Base-by-base conservation (phyloP, 2,888 invertebrate genomes). In the Hymenopus coronatus region DNA sequence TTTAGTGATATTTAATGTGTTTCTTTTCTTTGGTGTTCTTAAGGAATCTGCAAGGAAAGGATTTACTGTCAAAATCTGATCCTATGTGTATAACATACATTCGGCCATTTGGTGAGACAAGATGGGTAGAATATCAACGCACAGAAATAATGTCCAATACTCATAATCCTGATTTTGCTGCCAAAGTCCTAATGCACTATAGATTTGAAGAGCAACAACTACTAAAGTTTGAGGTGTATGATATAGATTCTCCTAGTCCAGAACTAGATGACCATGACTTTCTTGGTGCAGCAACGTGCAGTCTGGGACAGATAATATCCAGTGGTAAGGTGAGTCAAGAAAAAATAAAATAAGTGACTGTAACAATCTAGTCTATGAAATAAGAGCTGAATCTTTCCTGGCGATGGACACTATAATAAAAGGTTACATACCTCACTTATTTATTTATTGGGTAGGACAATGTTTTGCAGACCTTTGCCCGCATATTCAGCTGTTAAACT, bases 161-260 rank as follows among this genome's bases (percentile, higher is more conserved):
- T 28, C 92, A 94, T 85, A 93, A 94, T 91, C 94, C 94, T 2
- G 93, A 94, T 91, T 94, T 95, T 94, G 94, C 94, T 3, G 94
- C 92, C 28, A 94, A 94, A 92, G 94, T 95, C 91, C 92, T 93
- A 15, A 91, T 95, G 82, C 93, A 94, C 83, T 95, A 95, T 91
- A 93, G 93, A 90, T 95, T 95, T 92, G 95, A 95, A 91, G 94
- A 94, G 91, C 94, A 94, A 88, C 95, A 95, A 91, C 92, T 94
- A 14, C 91, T 95, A 15, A 93, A 93, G 91, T 94, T 95, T 92
- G 94, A 94, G 91, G 92, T 93, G 0, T 93, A 93, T 90, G 93
- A 94, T 91, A 91, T 93, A 88, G 93, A 94, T 90, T 92, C 92
- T 27, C 90, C 91, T 25, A 92, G 92, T 33, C 40, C 91, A 15